These are phyloP conservation scores for Plagodis dolabraria DNA, from an alignment of 2,888 invertebrate genomes.

Conservation along the genomic window DNA sequence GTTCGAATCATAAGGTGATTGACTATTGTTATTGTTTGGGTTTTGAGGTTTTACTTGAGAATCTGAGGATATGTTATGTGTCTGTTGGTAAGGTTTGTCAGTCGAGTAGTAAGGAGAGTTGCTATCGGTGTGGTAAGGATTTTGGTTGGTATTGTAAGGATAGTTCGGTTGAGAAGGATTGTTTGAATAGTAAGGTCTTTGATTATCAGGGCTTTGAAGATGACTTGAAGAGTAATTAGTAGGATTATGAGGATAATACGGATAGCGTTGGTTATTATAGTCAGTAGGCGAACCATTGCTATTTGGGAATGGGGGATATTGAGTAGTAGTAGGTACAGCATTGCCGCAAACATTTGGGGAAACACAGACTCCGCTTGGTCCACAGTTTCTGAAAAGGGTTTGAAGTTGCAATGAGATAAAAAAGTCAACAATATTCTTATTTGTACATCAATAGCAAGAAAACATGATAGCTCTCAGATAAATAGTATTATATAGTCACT, in stretches of 20 bases:
- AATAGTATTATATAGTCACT: no score
- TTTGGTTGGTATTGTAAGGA: slow-evolving; percentile 24
- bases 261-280: slow-evolving; percentile 23
- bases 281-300: slow-evolving; percentile 9
- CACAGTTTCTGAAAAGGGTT: slow-evolving; percentile 72
- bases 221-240: slow-evolving; percentile 25
- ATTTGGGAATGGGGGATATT: slow-evolving; percentile 9
- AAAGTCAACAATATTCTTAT: no score
- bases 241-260: slow-evolving; percentile 29
- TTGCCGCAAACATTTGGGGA: slow-evolving; percentile 63
- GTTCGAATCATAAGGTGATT: slow-evolving; percentile 12
- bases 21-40: slow-evolving; percentile 14
- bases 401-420: no score
- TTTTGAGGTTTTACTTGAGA: slow-evolving; percentile 29
- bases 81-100: slow-evolving; percentile 17
- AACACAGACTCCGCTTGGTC: slow-evolving; percentile 61
- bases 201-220: slow-evolving; percentile 35
- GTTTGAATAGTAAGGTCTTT: slow-evolving; percentile 28
- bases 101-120: slow-evolving; percentile 29
- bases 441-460: no score
- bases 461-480: no score
- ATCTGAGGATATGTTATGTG: slow-evolving; percentile 29
- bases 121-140: slow-evolving; percentile 29
- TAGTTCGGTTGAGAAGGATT: slow-evolving; percentile 29
- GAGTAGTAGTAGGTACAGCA: slow-evolving; percentile 47